phyloP scores from a whole-genome alignment of 2,797 vertebrate species.

The Acrocephalus scirpaceus region DNA sequence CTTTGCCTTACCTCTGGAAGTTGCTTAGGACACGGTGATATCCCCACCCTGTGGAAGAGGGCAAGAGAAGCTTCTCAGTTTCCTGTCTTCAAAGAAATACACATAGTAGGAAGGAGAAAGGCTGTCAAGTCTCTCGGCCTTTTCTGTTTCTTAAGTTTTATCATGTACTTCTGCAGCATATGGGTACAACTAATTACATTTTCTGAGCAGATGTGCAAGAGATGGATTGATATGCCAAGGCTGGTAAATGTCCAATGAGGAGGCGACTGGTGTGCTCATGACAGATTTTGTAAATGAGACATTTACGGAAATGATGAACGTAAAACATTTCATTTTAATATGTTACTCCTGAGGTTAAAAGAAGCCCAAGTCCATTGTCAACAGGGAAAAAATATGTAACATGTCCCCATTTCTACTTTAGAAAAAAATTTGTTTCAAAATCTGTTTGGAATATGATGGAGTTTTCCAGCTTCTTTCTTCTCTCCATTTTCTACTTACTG shows the following conservation, averaged over 20 bases:
- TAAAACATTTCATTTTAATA: constrained; percentile 15
- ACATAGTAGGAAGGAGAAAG: background rate
- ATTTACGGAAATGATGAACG: background rate
- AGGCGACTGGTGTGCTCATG: constrained; percentile 44
- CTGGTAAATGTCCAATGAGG: constrained; percentile 56
- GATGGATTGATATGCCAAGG: constrained; percentile 59
- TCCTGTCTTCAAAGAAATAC: background rate
- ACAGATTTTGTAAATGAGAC: constrained; percentile 59
- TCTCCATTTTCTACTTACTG: background rate
- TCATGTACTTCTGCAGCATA: constrained; percentile 45
- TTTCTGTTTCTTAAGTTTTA: constrained; percentile 46
- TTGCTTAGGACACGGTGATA: background rate
- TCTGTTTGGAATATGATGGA: background rate
- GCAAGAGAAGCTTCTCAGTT: constrained; percentile 6
- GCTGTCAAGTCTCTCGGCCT: constrained; percentile 7
- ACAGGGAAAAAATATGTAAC: background rate
- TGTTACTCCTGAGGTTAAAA: constrained; percentile 14
- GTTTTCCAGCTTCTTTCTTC: background rate
- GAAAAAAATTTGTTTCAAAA: background rate
- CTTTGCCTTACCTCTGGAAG: background rate
- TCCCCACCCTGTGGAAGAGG: background rate
- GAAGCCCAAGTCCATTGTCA: background rate
- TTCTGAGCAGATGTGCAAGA: constrained; percentile 64
- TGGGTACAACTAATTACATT: constrained; percentile 51
- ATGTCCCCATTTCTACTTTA: background rate